These are phyloP conservation scores for Lomographa bimaculata DNA, from an alignment of 2,888 invertebrate species.

Conservation along the genomic window DNA sequence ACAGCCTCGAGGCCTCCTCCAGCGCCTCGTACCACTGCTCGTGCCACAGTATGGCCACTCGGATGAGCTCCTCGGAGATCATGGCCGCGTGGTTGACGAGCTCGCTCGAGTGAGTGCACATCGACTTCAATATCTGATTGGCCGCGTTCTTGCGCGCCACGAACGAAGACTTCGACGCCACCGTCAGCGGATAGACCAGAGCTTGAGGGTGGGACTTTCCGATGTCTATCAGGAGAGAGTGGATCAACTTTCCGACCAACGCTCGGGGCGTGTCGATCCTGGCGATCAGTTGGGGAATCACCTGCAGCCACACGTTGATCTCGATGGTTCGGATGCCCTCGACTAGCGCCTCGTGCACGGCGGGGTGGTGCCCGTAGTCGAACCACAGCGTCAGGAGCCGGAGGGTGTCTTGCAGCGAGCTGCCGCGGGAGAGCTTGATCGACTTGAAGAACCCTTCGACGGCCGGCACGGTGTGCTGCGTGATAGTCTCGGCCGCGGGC, in stretches of 20 bases:
- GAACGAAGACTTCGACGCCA: slow-evolving; percentile 97
- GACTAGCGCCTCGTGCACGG: slow-evolving; percentile 96
- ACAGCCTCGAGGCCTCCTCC: slow-evolving; percentile 95
- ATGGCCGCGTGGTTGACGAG: slow-evolving; percentile 98
- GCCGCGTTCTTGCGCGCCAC: slow-evolving; percentile 94
- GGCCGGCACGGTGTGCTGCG: slow-evolving; percentile 95
- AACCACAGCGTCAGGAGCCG: slow-evolving; percentile 98
- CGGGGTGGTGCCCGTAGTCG: slow-evolving; percentile 97
- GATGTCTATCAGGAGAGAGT: slow-evolving; percentile 96
- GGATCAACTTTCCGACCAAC: slow-evolving; percentile 94
- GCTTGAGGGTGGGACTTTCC: slow-evolving; percentile 99
- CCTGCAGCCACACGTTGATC: slow-evolving; percentile 99
- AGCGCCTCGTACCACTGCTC: slow-evolving; percentile 99
- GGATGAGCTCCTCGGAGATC: slow-evolving; percentile 98
- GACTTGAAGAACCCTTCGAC: slow-evolving; percentile 98
- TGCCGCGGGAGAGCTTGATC: slow-evolving; percentile 95
- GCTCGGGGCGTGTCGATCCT: slow-evolving; percentile 97
- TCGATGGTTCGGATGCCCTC: slow-evolving; percentile 97
- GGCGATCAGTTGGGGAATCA: slow-evolving; percentile 99
- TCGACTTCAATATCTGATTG: slow-evolving; percentile 96
- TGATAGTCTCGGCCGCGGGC: slow-evolving; percentile 77
- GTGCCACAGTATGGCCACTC: slow-evolving; percentile 99
- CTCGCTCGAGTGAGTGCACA: slow-evolving; percentile 96
- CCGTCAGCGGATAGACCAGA: slow-evolving; percentile 97
- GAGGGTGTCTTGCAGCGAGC: slow-evolving; percentile 97